A percentile compares a stretch with the other conserved stretches of the same genome.
Evolutionary conservation across 2,888 invertebrate species (phyloP).

Genomic region (Ectobius pallidus): DNA sequence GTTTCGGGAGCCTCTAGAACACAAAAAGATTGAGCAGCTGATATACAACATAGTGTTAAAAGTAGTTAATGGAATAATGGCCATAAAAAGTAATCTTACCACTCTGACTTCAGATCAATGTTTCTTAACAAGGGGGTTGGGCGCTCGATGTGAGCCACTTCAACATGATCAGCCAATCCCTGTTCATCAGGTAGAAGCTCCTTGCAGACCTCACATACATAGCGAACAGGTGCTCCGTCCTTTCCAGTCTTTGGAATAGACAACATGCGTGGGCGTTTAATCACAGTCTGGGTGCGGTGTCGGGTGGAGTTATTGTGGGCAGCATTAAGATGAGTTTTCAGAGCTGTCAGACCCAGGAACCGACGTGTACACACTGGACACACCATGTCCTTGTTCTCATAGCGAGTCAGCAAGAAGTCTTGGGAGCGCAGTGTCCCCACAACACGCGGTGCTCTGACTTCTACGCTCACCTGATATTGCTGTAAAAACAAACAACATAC

Average conservation of each 20-base stretch:
- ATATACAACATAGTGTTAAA: too few relatives aligned
- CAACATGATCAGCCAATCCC: conserved; percentile 40
- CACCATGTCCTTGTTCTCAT: conserved; percentile 47
- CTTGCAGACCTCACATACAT: conserved; percentile 43
- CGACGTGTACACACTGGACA: conserved; percentile 48
- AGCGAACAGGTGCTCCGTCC: conserved; percentile 11
- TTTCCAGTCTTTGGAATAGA: neutral
- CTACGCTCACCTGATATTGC: too few relatives aligned
- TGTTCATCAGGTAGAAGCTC: conserved; percentile 43
- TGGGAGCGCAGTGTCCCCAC: neutral
- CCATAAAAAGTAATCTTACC: too few relatives aligned
- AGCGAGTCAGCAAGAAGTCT: conserved; percentile 40
- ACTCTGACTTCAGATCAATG: too few relatives aligned
- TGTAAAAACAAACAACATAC: too few relatives aligned
- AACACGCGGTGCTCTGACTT: too few relatives aligned
- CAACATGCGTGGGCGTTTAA: conserved; percentile 1
- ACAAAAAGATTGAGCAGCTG: too few relatives aligned
- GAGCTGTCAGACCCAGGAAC: conserved; percentile 48
- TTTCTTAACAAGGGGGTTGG: too few relatives aligned
- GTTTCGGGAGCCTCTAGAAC: too few relatives aligned
- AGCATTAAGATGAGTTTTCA: conserved; percentile 46
- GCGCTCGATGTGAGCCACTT: conserved; percentile 32
- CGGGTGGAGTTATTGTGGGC: conserved; percentile 35
- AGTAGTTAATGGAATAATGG: too few relatives aligned
- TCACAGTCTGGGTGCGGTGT: conserved; percentile 4